A percentile compares a stretch with the other conserved stretches of the same genome.
These are phyloP conservation scores for Chalcosyrphus nemorum DNA, from an alignment of 2,888 invertebrate genomes.

Conservation along the genomic window DNA sequence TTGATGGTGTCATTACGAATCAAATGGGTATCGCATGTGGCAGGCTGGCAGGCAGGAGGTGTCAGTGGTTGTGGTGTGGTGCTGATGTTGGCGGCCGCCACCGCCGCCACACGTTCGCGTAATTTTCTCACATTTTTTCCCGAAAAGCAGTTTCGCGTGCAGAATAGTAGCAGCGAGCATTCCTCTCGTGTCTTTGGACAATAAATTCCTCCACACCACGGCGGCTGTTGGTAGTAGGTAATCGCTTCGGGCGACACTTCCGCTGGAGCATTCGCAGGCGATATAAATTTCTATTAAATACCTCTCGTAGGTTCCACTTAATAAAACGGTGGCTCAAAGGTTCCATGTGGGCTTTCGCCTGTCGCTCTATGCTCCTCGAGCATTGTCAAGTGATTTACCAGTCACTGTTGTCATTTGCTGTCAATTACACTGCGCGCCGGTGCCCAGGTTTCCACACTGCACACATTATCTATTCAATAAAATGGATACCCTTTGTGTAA, in stretches of 20 bases:
- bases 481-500: constrained; percentile 51
- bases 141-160: constrained; percentile 35
- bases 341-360: constrained; percentile 42
- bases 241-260: constrained; percentile 60
- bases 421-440: constrained; percentile 58
- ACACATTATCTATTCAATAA: constrained; percentile 65
- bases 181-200: constrained; percentile 63
- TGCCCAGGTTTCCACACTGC: constrained; percentile 70
- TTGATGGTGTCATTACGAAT: constrained; percentile 69
- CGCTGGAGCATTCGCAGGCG: constrained; percentile 58
- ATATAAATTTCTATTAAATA: constrained; percentile 67
- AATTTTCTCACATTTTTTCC: constrained; percentile 65
- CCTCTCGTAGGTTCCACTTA: constrained; percentile 32
- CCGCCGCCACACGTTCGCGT: constrained; percentile 42
- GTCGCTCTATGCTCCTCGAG: constrained; percentile 13
- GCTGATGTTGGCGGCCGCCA: neutral
- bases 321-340: constrained; percentile 45
- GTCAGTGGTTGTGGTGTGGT: constrained; percentile 8
- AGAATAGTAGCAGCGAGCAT: constrained; percentile 31
- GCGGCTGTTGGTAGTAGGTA: neutral
- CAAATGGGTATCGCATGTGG: constrained; percentile 54
- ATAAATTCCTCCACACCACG: constrained; percentile 40
- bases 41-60: constrained; percentile 18
- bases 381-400: constrained; percentile 73
- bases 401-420: constrained; percentile 67